A percentile compares a stretch with the other conserved stretches of the same genome.
phyloP scores from a whole-genome alignment of 2,113 vertebrate species.

The Puma concolor region DNA sequence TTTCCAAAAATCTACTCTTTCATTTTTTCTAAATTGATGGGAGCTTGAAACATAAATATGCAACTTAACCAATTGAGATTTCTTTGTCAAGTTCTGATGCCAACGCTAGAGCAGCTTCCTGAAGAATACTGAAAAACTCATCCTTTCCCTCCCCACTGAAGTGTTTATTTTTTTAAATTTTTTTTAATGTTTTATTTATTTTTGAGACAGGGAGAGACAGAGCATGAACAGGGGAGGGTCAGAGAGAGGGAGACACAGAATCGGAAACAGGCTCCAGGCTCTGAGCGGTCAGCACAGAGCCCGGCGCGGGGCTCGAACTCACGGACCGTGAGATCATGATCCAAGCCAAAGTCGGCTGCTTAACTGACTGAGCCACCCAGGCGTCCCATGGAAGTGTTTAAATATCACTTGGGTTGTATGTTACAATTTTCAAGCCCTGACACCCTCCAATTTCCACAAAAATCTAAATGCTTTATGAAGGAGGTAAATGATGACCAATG shows the following conservation, averaged over 20 bases:
- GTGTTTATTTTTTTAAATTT: background rate
- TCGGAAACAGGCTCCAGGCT: too few relatives aligned
- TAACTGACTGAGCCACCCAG: too few relatives aligned
- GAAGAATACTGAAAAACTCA: background rate
- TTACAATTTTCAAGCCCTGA: background rate
- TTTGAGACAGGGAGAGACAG: too few relatives aligned
- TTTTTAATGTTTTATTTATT: too few relatives aligned
- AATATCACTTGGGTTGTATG: background rate
- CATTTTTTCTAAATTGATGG: background rate
- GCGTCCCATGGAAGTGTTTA: background rate
- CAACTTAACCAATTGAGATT: background rate
- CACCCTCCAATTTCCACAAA: background rate
- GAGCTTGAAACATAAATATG: background rate
- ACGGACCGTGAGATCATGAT: too few relatives aligned
- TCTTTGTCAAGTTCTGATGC: background rate
- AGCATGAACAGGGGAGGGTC: too few relatives aligned
- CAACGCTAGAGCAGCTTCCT: background rate
- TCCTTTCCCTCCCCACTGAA: background rate
- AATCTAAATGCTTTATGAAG: background rate
- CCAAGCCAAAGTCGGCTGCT: rapidly evolving
- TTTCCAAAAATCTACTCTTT: background rate
- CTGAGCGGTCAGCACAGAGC: too few relatives aligned
- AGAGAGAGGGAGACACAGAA: too few relatives aligned
- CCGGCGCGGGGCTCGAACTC: too few relatives aligned
- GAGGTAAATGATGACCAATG: background rate